These are phyloP conservation scores for Manis pentadactyla DNA, from an alignment of 2,797 vertebrate species.

Conservation along the genomic window DNA sequence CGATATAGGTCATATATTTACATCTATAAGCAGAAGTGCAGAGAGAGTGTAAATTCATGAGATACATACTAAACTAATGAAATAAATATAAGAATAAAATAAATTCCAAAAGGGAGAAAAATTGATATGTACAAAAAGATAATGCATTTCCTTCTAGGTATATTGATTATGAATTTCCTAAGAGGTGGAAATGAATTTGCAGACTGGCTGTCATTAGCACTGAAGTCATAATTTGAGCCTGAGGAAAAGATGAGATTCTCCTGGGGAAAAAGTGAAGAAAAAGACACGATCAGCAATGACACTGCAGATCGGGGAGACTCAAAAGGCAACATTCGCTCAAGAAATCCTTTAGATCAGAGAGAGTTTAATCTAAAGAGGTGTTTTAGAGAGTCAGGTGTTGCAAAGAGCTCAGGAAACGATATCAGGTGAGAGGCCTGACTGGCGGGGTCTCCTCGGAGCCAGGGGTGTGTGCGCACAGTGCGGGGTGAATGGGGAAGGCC, in stretches of 20 bases:
- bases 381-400: not conserved
- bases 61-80: not conserved
- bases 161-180: not conserved
- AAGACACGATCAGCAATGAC: not conserved
- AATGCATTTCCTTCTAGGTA: not conserved
- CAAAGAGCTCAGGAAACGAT: not conserved
- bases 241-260: not conserved
- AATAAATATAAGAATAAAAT: conserved; percentile 19
- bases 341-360: not conserved
- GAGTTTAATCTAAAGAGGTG: not conserved
- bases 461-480: not conserved
- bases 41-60: not conserved
- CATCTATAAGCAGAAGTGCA: not conserved
- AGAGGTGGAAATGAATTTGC: not conserved
- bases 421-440: not conserved
- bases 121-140: not conserved
- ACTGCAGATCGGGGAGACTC: not conserved
- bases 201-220: not conserved
- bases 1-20: not conserved
- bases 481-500: not conserved
- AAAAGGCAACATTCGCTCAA: not conserved
- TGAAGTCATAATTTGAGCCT: not conserved
- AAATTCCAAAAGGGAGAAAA: not conserved
- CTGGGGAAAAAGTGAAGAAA: not conserved
- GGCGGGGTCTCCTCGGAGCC: not conserved